Conservation (phyloP, 2,797 vertebrate species). For the Cossypha caffra region DNA sequence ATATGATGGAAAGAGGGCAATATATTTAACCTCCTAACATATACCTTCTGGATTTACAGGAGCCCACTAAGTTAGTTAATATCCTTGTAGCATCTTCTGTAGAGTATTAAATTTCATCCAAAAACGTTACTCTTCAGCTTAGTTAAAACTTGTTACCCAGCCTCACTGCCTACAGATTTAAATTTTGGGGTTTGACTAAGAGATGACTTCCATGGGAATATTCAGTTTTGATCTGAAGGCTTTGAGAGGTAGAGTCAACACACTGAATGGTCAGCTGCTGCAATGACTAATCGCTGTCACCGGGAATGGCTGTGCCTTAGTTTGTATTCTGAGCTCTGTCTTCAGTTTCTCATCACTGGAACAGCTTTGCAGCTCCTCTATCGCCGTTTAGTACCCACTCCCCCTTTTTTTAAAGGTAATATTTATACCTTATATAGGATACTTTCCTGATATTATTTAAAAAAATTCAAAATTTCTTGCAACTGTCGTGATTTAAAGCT, state of each 20-base stretch:
- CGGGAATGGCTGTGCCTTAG: background rate
- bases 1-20: background rate
- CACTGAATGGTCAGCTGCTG: background rate
- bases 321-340: background rate
- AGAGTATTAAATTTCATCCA: background rate
- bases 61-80: no score
- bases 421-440: background rate
- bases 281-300: background rate
- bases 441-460: background rate
- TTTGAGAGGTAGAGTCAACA: background rate
- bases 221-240: background rate
- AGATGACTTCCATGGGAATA: background rate
- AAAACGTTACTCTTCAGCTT: background rate
- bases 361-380: background rate
- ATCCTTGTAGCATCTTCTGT: accelerated
- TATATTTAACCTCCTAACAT: background rate
- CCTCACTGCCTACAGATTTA: background rate
- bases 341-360: background rate
- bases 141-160: background rate
- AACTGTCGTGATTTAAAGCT: background rate
- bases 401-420: accelerated
- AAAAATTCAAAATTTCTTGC: background rate
- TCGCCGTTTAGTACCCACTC: background rate
- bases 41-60: background rate
- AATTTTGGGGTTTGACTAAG: background rate